phyloP scores from a whole-genome alignment of 2,888 invertebrate species.

The Nemapogon koenigi region DNA sequence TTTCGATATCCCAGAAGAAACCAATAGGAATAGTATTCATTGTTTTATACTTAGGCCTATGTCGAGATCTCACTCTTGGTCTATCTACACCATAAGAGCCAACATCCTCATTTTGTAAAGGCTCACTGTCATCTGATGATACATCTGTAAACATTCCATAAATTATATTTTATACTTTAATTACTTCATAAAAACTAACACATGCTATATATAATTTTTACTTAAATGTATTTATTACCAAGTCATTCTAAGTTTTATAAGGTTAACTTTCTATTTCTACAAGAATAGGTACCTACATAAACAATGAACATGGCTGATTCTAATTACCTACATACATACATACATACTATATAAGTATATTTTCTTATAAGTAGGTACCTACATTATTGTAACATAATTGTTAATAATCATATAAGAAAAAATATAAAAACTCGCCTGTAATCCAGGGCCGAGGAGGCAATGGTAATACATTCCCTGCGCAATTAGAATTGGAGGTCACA shows the following conservation, averaged over 20 bases:
- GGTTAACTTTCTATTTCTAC: too few species aligned
- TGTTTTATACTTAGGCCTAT: constrained; percentile 39
- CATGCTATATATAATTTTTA: too few species aligned
- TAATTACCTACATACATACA: constrained; percentile 2
- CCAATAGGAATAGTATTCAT: constrained; percentile 68
- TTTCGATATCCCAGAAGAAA: constrained; percentile 94
- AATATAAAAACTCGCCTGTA: constrained; percentile 35
- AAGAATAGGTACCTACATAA: too few species aligned
- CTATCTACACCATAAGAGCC: constrained; percentile 33
- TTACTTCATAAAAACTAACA: too few species aligned
- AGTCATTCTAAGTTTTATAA: too few species aligned
- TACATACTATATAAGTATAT: too few species aligned
- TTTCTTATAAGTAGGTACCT: too few species aligned
- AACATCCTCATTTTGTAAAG: constrained; percentile 31
- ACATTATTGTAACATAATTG: too few species aligned
- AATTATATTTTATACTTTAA: too few species aligned
- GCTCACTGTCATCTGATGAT: constrained; percentile 43
- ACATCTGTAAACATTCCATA: constrained; percentile 34
- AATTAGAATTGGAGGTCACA: constrained; percentile 31
- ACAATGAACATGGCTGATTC: background rate
- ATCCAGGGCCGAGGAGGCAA: constrained; percentile 57
- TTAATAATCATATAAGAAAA: constrained; percentile 11
- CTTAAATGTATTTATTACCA: too few species aligned
- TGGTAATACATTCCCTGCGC: constrained; percentile 56
- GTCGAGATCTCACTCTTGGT: constrained; percentile 42